Conservation (phyloP, 2,113 vertebrate genomes). For the Ciconia maguari region DNA sequence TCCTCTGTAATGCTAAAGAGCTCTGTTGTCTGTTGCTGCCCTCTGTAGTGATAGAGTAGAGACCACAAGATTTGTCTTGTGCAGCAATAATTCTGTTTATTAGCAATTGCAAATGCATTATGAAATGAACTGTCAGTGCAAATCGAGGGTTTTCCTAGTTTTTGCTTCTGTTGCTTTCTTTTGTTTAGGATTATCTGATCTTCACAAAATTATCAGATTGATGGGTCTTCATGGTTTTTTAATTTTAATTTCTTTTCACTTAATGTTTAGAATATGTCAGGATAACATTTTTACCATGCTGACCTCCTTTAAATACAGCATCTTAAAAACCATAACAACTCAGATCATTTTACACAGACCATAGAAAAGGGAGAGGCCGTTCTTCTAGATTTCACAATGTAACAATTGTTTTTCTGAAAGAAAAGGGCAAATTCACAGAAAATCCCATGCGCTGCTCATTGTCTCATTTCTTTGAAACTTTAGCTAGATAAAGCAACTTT, state of each 20-base stretch:
- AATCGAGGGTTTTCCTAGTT: no score
- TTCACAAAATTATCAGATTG: neutral
- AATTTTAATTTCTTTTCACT: neutral
- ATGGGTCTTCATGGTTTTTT: accelerated
- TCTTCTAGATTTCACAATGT: neutral
- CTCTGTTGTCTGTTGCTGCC: slow-evolving; percentile 81
- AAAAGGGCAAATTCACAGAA: neutral
- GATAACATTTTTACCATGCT: neutral
- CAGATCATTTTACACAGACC: neutral
- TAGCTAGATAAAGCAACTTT: neutral
- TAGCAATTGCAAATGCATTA: accelerated
- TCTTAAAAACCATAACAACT: neutral
- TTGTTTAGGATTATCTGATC: neutral
- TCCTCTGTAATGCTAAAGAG: slow-evolving; percentile 42
- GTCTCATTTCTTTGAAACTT: neutral
- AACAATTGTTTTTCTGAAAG: neutral
- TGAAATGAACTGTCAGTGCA: neutral
- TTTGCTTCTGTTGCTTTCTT: neutral
- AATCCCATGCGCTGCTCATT: accelerated
- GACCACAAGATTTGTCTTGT: slow-evolving; percentile 61
- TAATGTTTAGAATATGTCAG: neutral
- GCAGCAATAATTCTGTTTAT: neutral
- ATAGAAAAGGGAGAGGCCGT: neutral
- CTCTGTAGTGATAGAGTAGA: slow-evolving; percentile 77
- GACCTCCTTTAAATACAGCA: neutral